Base-by-base conservation (phyloP, 92 coral and sea anemone genomes). In the Palythoa grandis region DNA sequence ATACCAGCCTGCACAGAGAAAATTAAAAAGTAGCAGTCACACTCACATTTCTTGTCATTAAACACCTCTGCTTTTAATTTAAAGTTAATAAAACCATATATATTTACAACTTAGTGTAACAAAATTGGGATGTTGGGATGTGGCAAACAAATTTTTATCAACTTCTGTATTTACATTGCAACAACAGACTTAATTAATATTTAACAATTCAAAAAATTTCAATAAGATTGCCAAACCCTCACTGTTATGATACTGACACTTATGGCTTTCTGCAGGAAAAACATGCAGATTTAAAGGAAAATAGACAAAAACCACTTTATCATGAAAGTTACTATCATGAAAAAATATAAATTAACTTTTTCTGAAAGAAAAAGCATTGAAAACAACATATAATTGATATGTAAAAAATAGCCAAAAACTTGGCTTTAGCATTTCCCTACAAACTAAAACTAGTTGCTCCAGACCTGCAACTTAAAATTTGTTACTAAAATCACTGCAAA, bases 1-100 rank as follows among this genome's bases (percentile, higher is more conserved):
- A 71, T 35, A 71, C 76, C 52, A 71, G 76, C 73, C 73, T 40
- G 48, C 73, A 69, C 73, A 69, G 73, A 69, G 73, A 69, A 69
- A 25, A 69, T 25, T 43, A 69, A 69, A 69, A 47, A 69, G 43
- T 24, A 69, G 7, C 73, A 69, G 73, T 24, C 73, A 69, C 73
- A 69, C 73, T 69, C 73, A 69, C 73, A 69, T 69, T 69, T 69
- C 73, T 8, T 69, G 73, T 69, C 47, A 69, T 69, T n/a, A n/a
- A 69, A 69, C 73, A 69, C 16, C 73, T 69, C 43, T 69, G 73
- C 73, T 25, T 69, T 69, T 69, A 69, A 69, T 69, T 69, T 25
- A 69, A 69, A 69, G 73, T 69, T 12, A 69, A 69, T 25, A 69
- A 69, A 69, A 69, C 73, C 43, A 24, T 69, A 69, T 25, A 68